Evolutionary conservation across 2,113 vertebrate species (phyloP).

Genomic region (Triplophysa siluroides): DNA sequence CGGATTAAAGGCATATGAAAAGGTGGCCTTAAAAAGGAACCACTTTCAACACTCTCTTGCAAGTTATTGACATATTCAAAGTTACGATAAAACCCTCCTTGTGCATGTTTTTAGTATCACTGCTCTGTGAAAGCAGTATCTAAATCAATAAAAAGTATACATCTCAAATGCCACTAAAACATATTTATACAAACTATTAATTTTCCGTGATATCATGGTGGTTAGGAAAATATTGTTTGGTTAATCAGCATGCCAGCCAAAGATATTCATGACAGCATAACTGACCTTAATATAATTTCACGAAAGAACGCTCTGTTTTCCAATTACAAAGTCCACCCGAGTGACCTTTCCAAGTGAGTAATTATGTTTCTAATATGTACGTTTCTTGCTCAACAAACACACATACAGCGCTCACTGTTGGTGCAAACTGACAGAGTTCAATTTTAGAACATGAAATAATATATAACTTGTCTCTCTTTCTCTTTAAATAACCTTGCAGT

Average conservation of each 20-base stretch:
- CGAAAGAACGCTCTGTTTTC: constrained; percentile 67
- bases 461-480: background rate
- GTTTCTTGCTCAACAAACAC: background rate
- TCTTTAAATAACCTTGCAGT: background rate
- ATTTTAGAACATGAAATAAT: background rate
- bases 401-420: background rate
- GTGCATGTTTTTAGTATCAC: background rate
- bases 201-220: background rate
- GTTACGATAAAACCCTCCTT: too few relatives aligned
- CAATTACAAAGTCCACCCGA: constrained; percentile 66
- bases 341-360: constrained; percentile 68
- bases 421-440: background rate
- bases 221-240: background rate
- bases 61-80: too few relatives aligned
- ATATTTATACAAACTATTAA: background rate
- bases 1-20: background rate
- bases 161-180: background rate
- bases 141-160: background rate
- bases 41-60: too few relatives aligned
- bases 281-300: constrained; percentile 64
- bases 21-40: too few relatives aligned
- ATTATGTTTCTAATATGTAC: constrained; percentile 57
- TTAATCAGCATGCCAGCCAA: background rate
- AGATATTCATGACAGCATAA: constrained; percentile 51
- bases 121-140: too few relatives aligned